phyloP scores from a whole-genome alignment of 2,113 vertebrate species.

The Symphodus melops region DNA sequence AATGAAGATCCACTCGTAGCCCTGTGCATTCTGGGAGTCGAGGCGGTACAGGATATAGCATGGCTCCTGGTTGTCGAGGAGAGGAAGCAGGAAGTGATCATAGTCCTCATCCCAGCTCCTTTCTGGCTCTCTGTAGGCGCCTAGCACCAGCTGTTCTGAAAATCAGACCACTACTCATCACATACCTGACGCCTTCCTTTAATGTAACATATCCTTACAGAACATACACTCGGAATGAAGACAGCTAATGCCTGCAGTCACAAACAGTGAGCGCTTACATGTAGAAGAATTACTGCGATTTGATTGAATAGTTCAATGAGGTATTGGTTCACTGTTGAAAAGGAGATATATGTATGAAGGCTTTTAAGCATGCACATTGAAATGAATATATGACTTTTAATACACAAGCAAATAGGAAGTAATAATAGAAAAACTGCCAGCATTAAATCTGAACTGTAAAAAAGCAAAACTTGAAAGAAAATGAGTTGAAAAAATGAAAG shows the following conservation, averaged over 20 bases:
- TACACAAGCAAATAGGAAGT: too few species aligned
- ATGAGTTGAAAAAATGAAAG: too few species aligned
- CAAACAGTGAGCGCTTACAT: neutral
- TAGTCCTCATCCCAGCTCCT: conserved; percentile 95
- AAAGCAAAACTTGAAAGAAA: too few species aligned
- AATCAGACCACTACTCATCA: conserved; percentile 77
- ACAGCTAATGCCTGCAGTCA: neutral
- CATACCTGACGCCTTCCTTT: conserved; percentile 50
- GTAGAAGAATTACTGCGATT: neutral
- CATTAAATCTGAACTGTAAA: too few species aligned
- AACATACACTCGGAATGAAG: neutral
- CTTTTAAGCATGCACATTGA: too few species aligned
- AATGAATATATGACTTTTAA: too few species aligned
- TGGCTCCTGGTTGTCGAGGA: conserved; percentile 91
- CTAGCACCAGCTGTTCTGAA: conserved; percentile 98
- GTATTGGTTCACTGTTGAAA: neutral
- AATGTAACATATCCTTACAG: neutral
- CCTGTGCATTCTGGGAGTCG: conserved; percentile 95
- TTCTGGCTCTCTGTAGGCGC: conserved; percentile 88
- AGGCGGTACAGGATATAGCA: conserved; percentile 97
- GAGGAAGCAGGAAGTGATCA: conserved; percentile 89
- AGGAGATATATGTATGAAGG: too few species aligned
- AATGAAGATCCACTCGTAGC: conserved; percentile 97
- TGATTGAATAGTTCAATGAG: neutral
- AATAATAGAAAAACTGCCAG: too few species aligned